phyloP scores from a whole-genome alignment of 64 coral and sea anemone species.

The Acropora yongei region DNA sequence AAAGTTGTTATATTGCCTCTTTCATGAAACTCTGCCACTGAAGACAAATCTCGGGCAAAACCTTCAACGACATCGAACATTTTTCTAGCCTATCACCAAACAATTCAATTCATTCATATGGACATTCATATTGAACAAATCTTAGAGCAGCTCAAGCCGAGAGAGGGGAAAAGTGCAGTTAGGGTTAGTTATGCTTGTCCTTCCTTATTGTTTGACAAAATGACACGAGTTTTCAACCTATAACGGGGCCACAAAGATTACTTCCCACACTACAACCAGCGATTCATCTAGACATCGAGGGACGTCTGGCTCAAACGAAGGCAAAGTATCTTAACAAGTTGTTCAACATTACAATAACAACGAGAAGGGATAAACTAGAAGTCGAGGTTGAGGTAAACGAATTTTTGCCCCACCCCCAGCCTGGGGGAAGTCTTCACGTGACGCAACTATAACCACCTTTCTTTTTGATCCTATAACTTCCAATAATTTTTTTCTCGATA shows the following conservation, averaged over 20 bases:
- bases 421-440: background rate
- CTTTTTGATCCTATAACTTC: background rate
- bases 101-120: background rate
- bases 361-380: too few relatives aligned
- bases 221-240: background rate
- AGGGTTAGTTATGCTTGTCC: background rate
- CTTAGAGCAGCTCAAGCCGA: background rate
- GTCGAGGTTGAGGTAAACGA: too few relatives aligned
- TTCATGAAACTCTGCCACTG: too few relatives aligned
- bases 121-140: background rate
- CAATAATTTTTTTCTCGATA: constrained; percentile 11
- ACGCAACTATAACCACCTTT: background rate
- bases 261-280: background rate
- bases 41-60: too few relatives aligned
- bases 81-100: too few relatives aligned
- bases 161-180: background rate
- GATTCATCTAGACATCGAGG: too few relatives aligned
- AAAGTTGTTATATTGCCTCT: too few relatives aligned
- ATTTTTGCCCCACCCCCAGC: too few relatives aligned
- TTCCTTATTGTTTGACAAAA: background rate
- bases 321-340: too few relatives aligned
- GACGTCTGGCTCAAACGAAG: too few relatives aligned
- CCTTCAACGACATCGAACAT: too few relatives aligned
- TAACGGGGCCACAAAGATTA: background rate
- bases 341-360: too few relatives aligned